phyloP scores from a whole-genome alignment of 2,797 vertebrate species.

The Melanogrammus aeglefinus region DNA sequence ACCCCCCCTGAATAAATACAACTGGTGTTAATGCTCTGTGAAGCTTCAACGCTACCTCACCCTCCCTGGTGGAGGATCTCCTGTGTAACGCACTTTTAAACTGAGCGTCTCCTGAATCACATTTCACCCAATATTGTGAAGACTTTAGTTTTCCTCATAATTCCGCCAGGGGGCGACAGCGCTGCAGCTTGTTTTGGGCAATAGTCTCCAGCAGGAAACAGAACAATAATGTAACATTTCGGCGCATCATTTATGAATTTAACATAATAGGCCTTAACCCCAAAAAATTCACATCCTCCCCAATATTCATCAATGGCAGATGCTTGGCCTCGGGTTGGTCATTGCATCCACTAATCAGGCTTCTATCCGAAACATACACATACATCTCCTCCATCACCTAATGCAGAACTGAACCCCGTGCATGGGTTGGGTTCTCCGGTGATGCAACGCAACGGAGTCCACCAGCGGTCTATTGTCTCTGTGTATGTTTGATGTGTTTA shows the following conservation, averaged over 20 bases:
- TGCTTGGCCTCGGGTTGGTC: neutral
- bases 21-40: neutral
- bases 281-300: neutral
- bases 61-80: neutral
- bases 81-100: neutral
- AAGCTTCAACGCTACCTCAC: neutral
- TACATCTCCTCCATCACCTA: neutral
- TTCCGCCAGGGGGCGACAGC: neutral
- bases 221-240: neutral
- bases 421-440: neutral
- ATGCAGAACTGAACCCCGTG: neutral
- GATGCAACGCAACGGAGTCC: neutral
- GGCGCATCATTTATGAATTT: neutral
- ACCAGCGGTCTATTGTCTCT: constrained; percentile 1
- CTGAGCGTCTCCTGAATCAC: neutral
- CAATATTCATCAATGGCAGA: neutral
- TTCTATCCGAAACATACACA: neutral
- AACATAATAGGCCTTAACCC: neutral
- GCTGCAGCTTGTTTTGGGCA: neutral
- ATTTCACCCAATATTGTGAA: neutral
- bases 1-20: neutral
- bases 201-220: neutral
- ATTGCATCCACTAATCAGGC: neutral
- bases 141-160: neutral
- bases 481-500: too few relatives aligned